phyloP scores from a whole-genome alignment of 1,140 invertebrate species.

The Drosophila rhopaloa region DNA sequence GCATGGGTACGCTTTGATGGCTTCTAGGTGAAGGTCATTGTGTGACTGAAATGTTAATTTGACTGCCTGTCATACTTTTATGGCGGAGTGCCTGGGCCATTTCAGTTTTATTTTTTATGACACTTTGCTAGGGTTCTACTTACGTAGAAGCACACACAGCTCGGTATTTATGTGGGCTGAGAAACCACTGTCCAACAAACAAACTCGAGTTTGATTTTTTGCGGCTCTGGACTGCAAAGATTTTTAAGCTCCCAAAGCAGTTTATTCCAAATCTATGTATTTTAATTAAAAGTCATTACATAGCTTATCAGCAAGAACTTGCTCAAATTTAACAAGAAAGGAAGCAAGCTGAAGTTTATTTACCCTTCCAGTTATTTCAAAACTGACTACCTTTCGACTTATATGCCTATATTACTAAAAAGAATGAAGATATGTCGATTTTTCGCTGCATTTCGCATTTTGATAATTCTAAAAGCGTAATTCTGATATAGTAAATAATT shows the following conservation, averaged over 20 bases:
- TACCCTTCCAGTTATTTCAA: too few relatives aligned
- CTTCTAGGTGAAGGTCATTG: conserved; percentile 78
- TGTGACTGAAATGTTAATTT: conserved; percentile 77
- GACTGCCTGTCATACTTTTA: conserved; percentile 51
- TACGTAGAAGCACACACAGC: conserved; percentile 1
- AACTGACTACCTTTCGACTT: too few relatives aligned
- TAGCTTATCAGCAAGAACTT: too few relatives aligned
- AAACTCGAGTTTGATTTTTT: conserved; percentile 26
- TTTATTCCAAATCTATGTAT: conserved; percentile 1
- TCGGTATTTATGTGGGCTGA: conserved; percentile 21
- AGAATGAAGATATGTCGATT: too few relatives aligned
- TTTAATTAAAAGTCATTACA: conserved; percentile 17
- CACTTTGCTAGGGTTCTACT: conserved; percentile 38
- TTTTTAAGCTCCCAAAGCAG: conserved; percentile 9
- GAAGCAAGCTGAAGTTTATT: too few relatives aligned
- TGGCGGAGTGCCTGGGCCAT: conserved; percentile 40
- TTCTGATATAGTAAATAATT: too few relatives aligned
- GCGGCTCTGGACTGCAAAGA: conserved; percentile 10
- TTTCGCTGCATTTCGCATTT: too few relatives aligned
- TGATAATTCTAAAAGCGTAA: too few relatives aligned
- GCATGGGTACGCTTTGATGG: conserved; percentile 67
- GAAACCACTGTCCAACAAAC: not conserved
- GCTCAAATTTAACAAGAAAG: too few relatives aligned
- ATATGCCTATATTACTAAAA: too few relatives aligned
- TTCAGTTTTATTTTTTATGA: conserved; percentile 15